Base-by-base conservation (phyloP, 1,140 invertebrate genomes). In the Drosophila kanapiae region DNA sequence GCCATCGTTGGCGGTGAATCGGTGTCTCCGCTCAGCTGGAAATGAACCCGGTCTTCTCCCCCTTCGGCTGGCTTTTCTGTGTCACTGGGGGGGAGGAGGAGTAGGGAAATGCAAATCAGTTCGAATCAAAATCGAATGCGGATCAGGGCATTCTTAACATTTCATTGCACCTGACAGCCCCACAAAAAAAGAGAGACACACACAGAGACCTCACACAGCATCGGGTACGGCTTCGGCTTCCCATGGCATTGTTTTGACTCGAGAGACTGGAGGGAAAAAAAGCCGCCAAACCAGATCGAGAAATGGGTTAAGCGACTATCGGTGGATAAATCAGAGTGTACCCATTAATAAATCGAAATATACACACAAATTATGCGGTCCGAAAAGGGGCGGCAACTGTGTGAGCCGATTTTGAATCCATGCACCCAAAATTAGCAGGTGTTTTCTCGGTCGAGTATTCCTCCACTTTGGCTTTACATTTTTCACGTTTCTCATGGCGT, bases 361-460 rank as follows among this genome's bases (percentile, higher is more conserved):
- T n/a, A 62, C 31, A 45, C 45, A 62, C 75, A 78, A 79, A 79
- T 79, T 65, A 79, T 72, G 76, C 53, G 53, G 33, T 31, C 68
- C 70, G 58, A 79, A 79, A 79, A 67, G 54, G 80, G 84, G 84
- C 69, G 84, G 64, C 63, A 69, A 63, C 69, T 80, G 71, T 54
- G 42, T 53, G n/a, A 37, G 27, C 59, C 23, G 49, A 65, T 53
- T 54, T 47, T 51, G 47, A 42, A 56, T 53, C 54, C 54, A 31
- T 65, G 78, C 78, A 85, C 62, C 43, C 23, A 23, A 86, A 75
- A 86, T 88, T 78, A 79, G 84, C 84, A 87, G 84, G 84, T 87
- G 84, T 62, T 69, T 62, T 62, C 45, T 40, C 29, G 49, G 54
- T 45, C 43, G 42, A 27, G 23, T 18, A 37, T 38, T 47, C 45